Conservation (phyloP, 2,113 vertebrate genomes). For the Dolichotis patagonum region DNA sequence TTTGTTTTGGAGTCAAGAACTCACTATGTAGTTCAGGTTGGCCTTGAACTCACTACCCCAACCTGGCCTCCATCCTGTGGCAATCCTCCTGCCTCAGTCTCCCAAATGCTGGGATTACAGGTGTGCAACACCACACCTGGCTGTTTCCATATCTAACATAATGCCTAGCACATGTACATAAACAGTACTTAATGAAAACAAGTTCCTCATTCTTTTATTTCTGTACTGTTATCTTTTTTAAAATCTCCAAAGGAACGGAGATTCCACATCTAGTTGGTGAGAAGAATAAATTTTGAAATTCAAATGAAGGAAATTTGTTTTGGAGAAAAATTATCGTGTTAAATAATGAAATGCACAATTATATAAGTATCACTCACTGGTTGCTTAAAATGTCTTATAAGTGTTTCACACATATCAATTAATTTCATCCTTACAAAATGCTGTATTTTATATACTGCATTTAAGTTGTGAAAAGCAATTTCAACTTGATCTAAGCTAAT, state of each 20-base stretch:
- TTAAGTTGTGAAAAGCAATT: neutral
- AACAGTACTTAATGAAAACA: neutral
- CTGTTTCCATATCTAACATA: neutral
- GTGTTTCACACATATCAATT: neutral
- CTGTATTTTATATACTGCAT: neutral
- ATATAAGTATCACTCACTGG: neutral
- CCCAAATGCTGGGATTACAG: neutral
- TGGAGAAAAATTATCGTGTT: neutral
- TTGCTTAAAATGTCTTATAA: neutral
- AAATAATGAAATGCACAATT: neutral
- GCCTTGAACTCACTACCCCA: too few species aligned
- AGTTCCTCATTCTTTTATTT: neutral
- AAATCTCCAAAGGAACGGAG: neutral
- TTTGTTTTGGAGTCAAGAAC: neutral
- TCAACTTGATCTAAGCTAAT: conserved; percentile 32
- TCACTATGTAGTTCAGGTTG: neutral
- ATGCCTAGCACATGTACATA: neutral
- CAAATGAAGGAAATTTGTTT: conserved; percentile 31
- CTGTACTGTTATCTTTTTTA: neutral
- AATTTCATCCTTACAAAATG: neutral
- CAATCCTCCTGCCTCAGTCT: neutral
- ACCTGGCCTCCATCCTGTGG: neutral
- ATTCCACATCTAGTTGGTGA: neutral
- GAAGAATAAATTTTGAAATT: conserved; percentile 47
- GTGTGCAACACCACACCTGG: neutral